Evolutionary conservation across 1,140 invertebrate genomes (phyloP).

Genomic region (Babylonia areolata): DNA sequence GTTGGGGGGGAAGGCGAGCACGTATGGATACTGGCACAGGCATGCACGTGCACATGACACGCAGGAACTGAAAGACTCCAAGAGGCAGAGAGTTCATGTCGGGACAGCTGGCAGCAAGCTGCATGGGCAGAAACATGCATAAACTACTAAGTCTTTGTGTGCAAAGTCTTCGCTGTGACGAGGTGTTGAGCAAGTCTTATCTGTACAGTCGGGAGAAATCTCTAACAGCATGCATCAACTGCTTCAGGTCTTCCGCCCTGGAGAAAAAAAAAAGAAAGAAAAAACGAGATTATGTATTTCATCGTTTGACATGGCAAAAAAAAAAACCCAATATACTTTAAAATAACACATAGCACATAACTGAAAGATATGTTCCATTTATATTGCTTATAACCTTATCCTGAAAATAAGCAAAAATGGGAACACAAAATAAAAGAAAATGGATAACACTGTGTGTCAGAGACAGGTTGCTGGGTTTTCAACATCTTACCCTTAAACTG

Average conservation of each 20-base stretch:
- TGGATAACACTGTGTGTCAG: too few species aligned
- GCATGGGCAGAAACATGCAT: not conserved
- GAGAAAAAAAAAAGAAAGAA: conserved; percentile 70
- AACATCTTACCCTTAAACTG: too few species aligned
- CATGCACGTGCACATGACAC: not conserved
- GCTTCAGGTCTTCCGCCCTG: conserved; percentile 84
- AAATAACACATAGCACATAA: too few species aligned
- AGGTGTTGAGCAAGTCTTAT: conserved; percentile 69
- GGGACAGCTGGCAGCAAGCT: not conserved
- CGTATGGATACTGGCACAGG: not conserved
- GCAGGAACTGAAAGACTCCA: not conserved
- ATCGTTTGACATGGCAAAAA: too few species aligned
- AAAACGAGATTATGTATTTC: too few species aligned
- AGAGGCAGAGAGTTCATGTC: conserved; percentile 15
- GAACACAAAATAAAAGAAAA: too few species aligned
- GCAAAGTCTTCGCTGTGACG: not conserved
- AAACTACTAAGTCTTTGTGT: not conserved
- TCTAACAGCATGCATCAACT: conserved; percentile 83
- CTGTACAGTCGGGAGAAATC: conserved; percentile 87
- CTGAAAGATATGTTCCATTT: too few species aligned
- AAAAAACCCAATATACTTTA: conserved; percentile 4
- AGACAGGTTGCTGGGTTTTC: too few species aligned
- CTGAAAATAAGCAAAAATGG: too few species aligned
- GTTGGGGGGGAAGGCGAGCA: not conserved
- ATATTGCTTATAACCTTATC: too few species aligned